Base-by-base conservation (phyloP, 2,113 vertebrate species). In the Herpailurus yagouaroundi region DNA sequence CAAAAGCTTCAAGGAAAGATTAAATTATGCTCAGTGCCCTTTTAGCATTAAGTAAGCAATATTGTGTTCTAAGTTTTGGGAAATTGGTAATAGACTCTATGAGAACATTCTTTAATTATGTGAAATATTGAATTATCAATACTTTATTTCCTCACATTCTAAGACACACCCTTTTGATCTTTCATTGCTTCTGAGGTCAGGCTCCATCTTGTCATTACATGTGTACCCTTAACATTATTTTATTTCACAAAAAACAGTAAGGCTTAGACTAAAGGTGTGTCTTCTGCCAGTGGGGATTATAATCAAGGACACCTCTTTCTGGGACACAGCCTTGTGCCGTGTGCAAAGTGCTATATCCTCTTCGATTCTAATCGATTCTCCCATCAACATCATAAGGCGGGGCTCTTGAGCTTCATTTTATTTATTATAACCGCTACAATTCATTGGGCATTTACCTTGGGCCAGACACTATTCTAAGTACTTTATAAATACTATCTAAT, bases 1-100 rank as follows among this genome's bases (percentile, higher is more conserved):
- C 94, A 88, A 77, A 95, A 97, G 95, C 93, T 95, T 97, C 95
- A 97, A 98, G 84, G 96, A 98, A 98, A 95, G 97, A 97, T 95
- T 95, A 96, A 97, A 93, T 97, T 97, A 96, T 95, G 31, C 69
- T 91, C 36, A 73, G 94, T 79, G 96, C 64, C 74, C 69, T 95
- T 94, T 95, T 55, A 92, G 80, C 95, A 85, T 96, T 96, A 97
- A 95, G 97, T 96, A 97, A 95, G 89, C 27, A 15, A 97, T 97
- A 97, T 10, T 88, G 66, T 84, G 88, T 88, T 94, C 87, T 96
- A 96, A 89, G 92, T 97, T 97, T 97, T 96, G 94, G 97, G 98
- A 98, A 98, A 92, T 25, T 97, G 94, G 95, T 97, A 90, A 94
- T 77, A 97, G 92, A 82, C 80, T 91, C 69, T 76, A 48, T 66